Conservation (phyloP, 1,140 invertebrate genomes). For the Pogonomyrmex barbatus region DNA sequence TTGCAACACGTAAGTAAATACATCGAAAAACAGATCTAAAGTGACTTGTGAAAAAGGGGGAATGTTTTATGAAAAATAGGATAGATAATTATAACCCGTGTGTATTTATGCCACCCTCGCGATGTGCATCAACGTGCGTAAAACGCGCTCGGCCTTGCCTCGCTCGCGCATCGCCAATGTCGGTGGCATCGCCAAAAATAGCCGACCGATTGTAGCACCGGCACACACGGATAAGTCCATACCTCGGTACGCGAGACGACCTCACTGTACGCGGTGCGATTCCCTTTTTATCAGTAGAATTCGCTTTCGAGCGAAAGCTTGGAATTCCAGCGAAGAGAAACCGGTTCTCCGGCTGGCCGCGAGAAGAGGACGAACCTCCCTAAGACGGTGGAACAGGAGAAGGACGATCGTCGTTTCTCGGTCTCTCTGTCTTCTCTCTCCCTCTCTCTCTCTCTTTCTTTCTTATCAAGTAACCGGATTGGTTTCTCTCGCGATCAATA, state of each 20-base stretch:
- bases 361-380: constrained; percentile 43
- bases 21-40: neutral
- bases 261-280: constrained; percentile 23
- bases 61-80: neutral
- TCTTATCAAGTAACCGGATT: constrained; percentile 3
- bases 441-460: neutral
- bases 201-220: constrained; percentile 50
- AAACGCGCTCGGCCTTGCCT: constrained; percentile 40
- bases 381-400: neutral
- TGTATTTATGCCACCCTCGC: constrained; percentile 7
- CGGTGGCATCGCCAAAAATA: constrained; percentile 55
- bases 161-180: constrained; percentile 1
- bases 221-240: constrained; percentile 32
- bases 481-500: constrained; percentile 43
- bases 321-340: constrained; percentile 51
- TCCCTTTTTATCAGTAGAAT: constrained; percentile 60
- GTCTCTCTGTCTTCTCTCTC: neutral
- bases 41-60: neutral
- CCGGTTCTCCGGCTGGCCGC: constrained; percentile 40
- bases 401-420: constrained; percentile 13
- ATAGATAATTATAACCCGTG: neutral
- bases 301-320: constrained; percentile 62
- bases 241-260: constrained; percentile 21
- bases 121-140: constrained; percentile 11
- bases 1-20: neutral